phyloP scores from a whole-genome alignment of 2,113 vertebrate genomes.

The Onychostoma macrolepis region DNA sequence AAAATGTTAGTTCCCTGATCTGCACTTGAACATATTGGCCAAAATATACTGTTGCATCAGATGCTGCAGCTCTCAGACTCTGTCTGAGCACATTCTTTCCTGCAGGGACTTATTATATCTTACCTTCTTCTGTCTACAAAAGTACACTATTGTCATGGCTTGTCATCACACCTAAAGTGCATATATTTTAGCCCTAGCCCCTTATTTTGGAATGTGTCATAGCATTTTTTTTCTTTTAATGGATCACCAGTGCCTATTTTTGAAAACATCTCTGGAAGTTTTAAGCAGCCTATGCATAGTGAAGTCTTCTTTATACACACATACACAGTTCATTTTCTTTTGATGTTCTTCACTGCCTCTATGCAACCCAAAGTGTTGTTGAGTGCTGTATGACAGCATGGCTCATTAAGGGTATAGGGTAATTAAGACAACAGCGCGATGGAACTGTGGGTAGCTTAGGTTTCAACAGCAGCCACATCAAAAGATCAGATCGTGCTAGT shows the following conservation, averaged over 20 bases:
- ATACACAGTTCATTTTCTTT: background rate
- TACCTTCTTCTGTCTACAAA: background rate
- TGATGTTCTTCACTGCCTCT: background rate
- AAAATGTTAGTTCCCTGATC: conserved; percentile 5
- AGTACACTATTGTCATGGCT: background rate
- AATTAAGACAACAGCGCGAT: conserved; percentile 3
- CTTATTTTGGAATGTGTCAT: background rate
- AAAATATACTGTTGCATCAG: conserved; percentile 46
- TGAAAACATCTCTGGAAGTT: background rate
- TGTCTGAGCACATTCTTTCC: background rate
- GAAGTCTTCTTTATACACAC: background rate
- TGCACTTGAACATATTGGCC: conserved; percentile 28
- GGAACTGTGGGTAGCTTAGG: background rate
- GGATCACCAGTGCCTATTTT: background rate
- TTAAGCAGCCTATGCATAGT: background rate
- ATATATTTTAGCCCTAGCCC: background rate
- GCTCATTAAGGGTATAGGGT: background rate
- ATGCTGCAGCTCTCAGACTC: conserved; percentile 12
- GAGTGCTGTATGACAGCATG: conserved; percentile 5
- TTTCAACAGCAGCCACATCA: conserved; percentile 23
- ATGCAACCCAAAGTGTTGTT: background rate
- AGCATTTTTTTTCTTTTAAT: background rate
- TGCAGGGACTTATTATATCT: background rate
- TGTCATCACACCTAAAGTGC: background rate
- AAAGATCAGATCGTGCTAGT: background rate